Conservation (phyloP, 2,797 vertebrate species). For the Pangasius mekongensis region DNA sequence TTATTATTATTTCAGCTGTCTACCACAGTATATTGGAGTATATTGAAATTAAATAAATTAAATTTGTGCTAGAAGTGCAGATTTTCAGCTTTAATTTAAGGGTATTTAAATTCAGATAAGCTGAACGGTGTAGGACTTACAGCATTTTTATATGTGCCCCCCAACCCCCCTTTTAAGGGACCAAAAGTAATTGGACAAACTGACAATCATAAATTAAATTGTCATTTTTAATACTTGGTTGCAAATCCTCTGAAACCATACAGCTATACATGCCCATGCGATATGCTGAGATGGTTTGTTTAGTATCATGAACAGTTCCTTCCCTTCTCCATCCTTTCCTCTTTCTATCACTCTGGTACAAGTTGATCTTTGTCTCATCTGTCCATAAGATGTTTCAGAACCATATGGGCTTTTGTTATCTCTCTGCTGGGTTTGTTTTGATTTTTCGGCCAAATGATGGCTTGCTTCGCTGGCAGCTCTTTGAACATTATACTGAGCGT, state of each 20-base stretch:
- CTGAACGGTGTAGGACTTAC: no score
- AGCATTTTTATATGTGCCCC: no score
- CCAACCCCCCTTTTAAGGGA: not conserved
- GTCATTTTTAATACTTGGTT: not conserved
- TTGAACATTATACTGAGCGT: not conserved
- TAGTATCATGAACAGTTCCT: not conserved
- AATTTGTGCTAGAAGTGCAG: not conserved
- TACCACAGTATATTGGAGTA: not conserved
- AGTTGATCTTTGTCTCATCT: not conserved
- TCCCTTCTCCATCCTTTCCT: not conserved
- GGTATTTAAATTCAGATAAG: not conserved
- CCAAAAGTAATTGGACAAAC: not conserved
- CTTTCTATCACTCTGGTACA: not conserved
- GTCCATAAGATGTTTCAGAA: not conserved
- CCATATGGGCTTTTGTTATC: not conserved
- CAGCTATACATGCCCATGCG: not conserved
- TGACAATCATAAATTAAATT: not conserved
- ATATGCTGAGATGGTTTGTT: not conserved
- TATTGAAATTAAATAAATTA: not conserved
- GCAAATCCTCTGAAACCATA: not conserved
- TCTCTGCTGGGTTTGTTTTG: not conserved
- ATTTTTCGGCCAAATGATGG: not conserved
- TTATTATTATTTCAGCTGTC: not conserved
- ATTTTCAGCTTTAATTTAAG: not conserved
- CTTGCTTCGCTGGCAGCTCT: not conserved